Conservation (phyloP, 1,140 invertebrate genomes). For the Drosophila oshimai region DNA sequence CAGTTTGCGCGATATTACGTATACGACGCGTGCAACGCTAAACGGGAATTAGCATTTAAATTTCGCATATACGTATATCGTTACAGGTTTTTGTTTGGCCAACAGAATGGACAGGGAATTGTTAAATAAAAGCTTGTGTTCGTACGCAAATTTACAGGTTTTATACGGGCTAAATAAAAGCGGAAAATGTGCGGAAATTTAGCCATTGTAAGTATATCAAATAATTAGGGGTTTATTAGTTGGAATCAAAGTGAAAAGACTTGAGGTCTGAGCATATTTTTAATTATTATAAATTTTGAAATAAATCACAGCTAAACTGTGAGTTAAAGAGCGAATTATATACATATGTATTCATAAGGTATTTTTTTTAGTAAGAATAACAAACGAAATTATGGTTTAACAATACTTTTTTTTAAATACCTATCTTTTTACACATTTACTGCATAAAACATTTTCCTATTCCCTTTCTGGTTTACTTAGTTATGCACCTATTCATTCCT, state of each 20-base stretch:
- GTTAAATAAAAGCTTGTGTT: neutral
- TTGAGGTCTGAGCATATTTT: no score
- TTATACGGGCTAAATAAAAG: slow-evolving; percentile 3
- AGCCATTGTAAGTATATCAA: neutral
- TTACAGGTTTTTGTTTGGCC: slow-evolving; percentile 35
- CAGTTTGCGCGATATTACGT: slow-evolving; percentile 73
- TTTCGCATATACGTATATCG: slow-evolving; percentile 55
- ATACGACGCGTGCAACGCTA: slow-evolving; percentile 60
- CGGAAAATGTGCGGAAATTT: neutral
- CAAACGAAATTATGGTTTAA: no score
- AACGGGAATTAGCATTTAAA: slow-evolving; percentile 74
- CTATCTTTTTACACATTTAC: neutral
- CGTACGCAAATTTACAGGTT: neutral
- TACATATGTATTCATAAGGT: no score
- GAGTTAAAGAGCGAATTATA: no score
- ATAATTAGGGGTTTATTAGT: neutral
- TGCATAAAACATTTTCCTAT: neutral
- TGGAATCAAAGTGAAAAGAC: no score
- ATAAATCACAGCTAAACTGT: no score
- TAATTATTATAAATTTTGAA: neutral
- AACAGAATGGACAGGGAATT: slow-evolving; percentile 2
- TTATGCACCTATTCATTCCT: neutral
- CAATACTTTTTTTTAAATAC: no score
- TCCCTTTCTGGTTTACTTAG: neutral
- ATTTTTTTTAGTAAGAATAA: no score